Percentiles rank a stretch among this genome's conserved stretches.
phyloP scores from a whole-genome alignment of 2,888 invertebrate genomes.

The Andrena haemorrhoa region DNA sequence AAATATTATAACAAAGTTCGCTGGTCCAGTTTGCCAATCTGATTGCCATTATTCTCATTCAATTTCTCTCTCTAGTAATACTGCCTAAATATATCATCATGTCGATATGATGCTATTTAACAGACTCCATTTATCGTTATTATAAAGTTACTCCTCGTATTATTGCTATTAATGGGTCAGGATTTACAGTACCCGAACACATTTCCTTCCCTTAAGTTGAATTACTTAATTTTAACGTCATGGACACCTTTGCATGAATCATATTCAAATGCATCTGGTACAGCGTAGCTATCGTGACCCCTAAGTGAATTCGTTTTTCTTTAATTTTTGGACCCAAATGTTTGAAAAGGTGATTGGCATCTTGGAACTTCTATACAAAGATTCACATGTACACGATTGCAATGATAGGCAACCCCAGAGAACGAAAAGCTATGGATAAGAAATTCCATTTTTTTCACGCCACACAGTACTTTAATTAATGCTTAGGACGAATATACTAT shows the following conservation, averaged over 20 bases:
- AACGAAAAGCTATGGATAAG: constrained; percentile 78
- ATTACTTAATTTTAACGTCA: constrained; percentile 76
- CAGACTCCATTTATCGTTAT: constrained; percentile 63
- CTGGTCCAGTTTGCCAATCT: constrained; percentile 77
- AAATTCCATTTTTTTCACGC: constrained; percentile 60
- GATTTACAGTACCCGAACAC: constrained; percentile 73
- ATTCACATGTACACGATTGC: constrained; percentile 68
- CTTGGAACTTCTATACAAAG: constrained; percentile 74
- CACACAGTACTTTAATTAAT: constrained; percentile 54
- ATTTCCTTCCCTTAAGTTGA: constrained; percentile 66
- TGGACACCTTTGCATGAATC: constrained; percentile 71
- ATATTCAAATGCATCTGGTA: constrained; percentile 67
- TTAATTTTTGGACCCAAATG: constrained; percentile 68
- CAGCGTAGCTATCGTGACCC: constrained; percentile 61
- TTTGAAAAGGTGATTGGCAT: constrained; percentile 78
- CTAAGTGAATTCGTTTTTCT: constrained; percentile 52
- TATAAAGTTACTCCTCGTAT: constrained; percentile 69
- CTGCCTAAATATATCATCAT: constrained; percentile 76
- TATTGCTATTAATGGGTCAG: constrained; percentile 76
- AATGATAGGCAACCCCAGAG: constrained; percentile 74
- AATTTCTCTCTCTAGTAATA: constrained; percentile 72
- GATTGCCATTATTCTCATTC: constrained; percentile 70
- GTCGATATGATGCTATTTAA: constrained; percentile 72
- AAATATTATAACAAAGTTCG: constrained; percentile 70
- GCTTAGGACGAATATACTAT: constrained; percentile 55